These are phyloP conservation scores for Pogoniulus pusillus DNA, from an alignment of 2,797 vertebrate species.

Conservation along the genomic window DNA sequence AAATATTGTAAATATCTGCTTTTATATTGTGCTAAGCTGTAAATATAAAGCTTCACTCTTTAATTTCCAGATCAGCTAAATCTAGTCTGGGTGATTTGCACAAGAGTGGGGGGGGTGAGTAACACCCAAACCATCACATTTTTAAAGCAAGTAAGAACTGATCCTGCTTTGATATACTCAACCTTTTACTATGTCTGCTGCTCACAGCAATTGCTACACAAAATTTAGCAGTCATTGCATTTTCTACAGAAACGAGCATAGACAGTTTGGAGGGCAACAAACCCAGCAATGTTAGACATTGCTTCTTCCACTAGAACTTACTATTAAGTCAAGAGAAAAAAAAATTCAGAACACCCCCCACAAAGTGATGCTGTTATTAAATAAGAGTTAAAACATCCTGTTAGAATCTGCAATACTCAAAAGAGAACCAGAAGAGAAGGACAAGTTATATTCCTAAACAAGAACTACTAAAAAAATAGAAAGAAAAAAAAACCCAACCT, in stretches of 20 bases:
- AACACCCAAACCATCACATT: too few species aligned
- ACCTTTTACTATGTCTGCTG: not conserved
- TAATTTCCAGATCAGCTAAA: too few species aligned
- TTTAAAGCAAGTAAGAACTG: not conserved
- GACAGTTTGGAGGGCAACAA: not conserved
- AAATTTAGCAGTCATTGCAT: not conserved
- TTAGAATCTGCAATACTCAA: not conserved
- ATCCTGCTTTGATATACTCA: not conserved
- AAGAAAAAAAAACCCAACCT: not conserved
- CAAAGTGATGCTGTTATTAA: not conserved
- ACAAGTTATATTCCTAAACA: not conserved
- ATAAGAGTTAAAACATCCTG: not conserved
- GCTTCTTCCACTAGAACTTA: not conserved
- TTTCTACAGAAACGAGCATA: not conserved
- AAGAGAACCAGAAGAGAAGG: not conserved
- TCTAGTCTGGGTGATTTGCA: too few species aligned
- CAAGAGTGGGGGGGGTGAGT: too few species aligned
- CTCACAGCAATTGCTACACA: not conserved
- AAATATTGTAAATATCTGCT: too few species aligned
- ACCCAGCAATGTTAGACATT: not conserved
- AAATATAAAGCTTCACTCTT: too few species aligned
- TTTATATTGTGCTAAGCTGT: too few species aligned
- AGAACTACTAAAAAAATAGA: not conserved
- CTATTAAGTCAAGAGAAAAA: not conserved
- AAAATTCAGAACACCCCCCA: too few species aligned